Base-by-base conservation (phyloP, 2,888 invertebrate species). In the Pherbina coryleti region DNA sequence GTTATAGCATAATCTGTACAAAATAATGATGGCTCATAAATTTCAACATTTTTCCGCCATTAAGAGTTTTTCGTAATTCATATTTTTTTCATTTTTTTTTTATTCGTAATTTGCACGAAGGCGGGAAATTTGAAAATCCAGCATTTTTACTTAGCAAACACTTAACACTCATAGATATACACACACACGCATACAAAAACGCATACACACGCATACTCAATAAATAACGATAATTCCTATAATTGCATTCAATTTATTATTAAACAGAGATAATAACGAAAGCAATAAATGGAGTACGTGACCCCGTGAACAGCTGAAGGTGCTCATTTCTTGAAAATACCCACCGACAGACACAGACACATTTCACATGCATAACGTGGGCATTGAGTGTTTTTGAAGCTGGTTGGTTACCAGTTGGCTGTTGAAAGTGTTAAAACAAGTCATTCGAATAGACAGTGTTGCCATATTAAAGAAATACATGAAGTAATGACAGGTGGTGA, bases 201-300 rank as follows among this genome's bases (percentile, higher is more conserved):
- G 1, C 9, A 14, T 28, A 28, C 19, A 22, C 19, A 22, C 19
- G 57, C 34, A 37, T 11, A 84, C 83, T 87, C 89, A 86, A 89
- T 88, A 88, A 88, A 88, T 88, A 89, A 89, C 87, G 88, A 88
- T 89, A 89, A 89, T 88, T 86, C 88, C 88, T 86, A 88, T 88
- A 88, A 88, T 88, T 89, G 88, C 88, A 88, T 84, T 86, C 89
- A 87, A 88, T 88, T 89, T 89, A 89, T 88, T 88, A 89, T 88
- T 87, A 89, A 88, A 86, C 86, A 85, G 84, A 87, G 88, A 88
- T 88, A 88, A 87, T 89, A 85, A 85, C 83, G 85, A 88, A 89
- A 44, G 25, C 60, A 67, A 44, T 34, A 31, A 51, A 71, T 71
- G 19, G n/a, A 25, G 53, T 31, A 67, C 67, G 67, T 67, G 67